Conservation (phyloP, 2,888 invertebrate genomes). For the Campaea margaritaria region DNA sequence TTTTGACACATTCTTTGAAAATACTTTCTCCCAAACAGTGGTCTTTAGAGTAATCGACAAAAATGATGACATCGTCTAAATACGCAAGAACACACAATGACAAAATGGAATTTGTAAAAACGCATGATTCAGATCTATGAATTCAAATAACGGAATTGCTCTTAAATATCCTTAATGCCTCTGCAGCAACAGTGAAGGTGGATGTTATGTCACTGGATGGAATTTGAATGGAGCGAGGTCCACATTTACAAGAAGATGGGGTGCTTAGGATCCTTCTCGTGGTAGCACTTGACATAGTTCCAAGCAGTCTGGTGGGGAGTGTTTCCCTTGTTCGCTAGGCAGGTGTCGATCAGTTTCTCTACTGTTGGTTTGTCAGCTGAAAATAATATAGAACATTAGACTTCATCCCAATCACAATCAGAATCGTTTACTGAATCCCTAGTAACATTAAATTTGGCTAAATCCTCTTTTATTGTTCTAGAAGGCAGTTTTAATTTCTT, state of each 20-base stretch:
- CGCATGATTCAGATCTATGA: neutral
- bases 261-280: constrained; percentile 82
- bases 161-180: too few relatives aligned
- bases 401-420: neutral
- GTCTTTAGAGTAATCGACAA: too few relatives aligned
- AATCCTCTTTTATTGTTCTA: too few relatives aligned
- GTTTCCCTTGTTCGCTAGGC: constrained; percentile 78
- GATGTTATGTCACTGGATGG: neutral
- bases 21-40: too few relatives aligned
- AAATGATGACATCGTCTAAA: too few relatives aligned
- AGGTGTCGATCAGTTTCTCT: constrained; percentile 77
- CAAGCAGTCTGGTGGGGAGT: constrained; percentile 80
- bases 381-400: constrained; percentile 20
- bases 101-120: neutral
- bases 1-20: too few relatives aligned
- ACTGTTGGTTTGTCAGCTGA: constrained; percentile 76
- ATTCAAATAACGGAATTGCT: too few relatives aligned
- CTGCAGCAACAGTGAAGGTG: too few relatives aligned
- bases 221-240: neutral
- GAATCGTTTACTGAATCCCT: too few relatives aligned
- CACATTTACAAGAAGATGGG: constrained; percentile 73
- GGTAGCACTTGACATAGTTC: constrained; percentile 83
- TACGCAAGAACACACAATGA: neutral
- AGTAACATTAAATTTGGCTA: too few relatives aligned
- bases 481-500: too few relatives aligned